phyloP scores from a whole-genome alignment of 1,140 invertebrate species.

The Panulirus ornatus region DNA sequence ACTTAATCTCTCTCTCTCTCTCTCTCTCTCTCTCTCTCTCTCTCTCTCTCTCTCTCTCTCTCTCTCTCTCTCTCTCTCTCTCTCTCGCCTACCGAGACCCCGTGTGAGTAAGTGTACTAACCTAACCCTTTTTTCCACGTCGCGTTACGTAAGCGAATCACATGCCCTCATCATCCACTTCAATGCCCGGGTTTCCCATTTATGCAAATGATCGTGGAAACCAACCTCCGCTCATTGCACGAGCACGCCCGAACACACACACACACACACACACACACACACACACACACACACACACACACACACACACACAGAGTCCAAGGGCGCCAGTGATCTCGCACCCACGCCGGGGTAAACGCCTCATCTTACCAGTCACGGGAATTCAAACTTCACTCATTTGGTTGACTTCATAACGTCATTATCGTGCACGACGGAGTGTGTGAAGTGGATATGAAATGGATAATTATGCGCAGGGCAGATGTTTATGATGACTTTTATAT shows the following conservation, averaged over 20 bases:
- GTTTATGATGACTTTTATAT: too few species aligned
- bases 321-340: too few species aligned
- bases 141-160: not conserved
- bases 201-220: slow-evolving; percentile 4
- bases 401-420: too few species aligned
- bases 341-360: too few species aligned
- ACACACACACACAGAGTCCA: slow-evolving; percentile 15
- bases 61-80: not conserved
- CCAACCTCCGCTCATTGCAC: not conserved
- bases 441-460: too few species aligned
- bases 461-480: too few species aligned
- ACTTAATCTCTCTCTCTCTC: not conserved
- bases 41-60: not conserved
- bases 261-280: not conserved
- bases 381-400: too few species aligned
- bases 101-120: too few species aligned
- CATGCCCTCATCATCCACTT: not conserved
- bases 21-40: slow-evolving; percentile 6
- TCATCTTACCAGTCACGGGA: too few species aligned
- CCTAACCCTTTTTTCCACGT: too few species aligned
- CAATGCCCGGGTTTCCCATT: not conserved
- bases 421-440: too few species aligned
- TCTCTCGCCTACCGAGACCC: not conserved
- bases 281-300: slow-evolving; percentile 25
- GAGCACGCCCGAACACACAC: not conserved